A percentile compares a stretch with the other conserved stretches of the same genome.
Conservation (phyloP, 2,888 invertebrate genomes). For the Agrochola litura region DNA sequence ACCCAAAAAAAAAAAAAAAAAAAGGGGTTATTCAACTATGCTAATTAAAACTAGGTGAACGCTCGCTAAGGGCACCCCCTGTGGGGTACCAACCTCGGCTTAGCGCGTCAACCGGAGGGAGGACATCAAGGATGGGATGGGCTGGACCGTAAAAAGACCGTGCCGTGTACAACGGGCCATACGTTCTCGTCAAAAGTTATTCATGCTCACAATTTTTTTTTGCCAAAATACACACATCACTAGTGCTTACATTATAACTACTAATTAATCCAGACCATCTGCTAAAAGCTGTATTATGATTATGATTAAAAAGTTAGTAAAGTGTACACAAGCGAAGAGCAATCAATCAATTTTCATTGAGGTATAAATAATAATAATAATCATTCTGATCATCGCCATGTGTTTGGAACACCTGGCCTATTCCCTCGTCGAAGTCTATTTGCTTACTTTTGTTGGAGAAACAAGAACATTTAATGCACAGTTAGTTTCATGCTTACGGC, state of each 20-base stretch:
- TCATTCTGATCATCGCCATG: conserved; percentile 18
- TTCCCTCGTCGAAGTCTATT: conserved; percentile 6
- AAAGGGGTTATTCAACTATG: no score
- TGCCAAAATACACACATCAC: background rate
- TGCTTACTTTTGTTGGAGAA: conserved; percentile 24
- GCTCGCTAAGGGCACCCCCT: no score
- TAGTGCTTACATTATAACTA: background rate
- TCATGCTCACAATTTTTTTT: background rate
- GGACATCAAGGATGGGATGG: no score
- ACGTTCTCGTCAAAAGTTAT: background rate
- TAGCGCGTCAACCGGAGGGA: no score
- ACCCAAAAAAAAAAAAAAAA: no score
- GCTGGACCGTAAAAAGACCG: no score
- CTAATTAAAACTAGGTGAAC: no score
- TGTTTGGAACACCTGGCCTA: conserved; percentile 26
- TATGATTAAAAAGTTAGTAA: conserved; percentile 38
- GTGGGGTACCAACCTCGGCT: no score
- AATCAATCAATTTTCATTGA: conserved; percentile 23
- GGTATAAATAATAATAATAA: conserved; percentile 39
- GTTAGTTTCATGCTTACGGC: conserved; percentile 23
- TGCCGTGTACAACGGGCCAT: background rate
- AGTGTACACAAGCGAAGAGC: conserved; percentile 19
- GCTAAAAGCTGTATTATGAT: conserved; percentile 7
- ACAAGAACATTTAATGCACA: conserved; percentile 20
- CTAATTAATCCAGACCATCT: conserved; percentile 21